Percentiles rank a stretch among this genome's conserved stretches.
These are phyloP conservation scores for Larimichthys crocea DNA, from an alignment of 2,113 vertebrate species.

Conservation along the genomic window DNA sequence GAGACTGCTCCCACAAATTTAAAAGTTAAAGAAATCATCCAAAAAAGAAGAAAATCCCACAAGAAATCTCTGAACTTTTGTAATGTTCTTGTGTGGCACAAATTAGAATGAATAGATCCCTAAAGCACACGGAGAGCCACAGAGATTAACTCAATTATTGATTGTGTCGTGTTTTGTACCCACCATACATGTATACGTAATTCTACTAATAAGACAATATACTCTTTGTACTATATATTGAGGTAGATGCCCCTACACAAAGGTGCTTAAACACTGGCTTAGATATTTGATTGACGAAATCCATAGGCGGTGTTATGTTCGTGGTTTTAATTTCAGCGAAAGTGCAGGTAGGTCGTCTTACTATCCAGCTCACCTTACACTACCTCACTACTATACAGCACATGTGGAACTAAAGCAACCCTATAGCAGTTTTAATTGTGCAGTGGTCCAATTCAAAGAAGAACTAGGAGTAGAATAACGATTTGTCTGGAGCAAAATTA, in stretches of 20 bases:
- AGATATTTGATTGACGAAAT: conserved; percentile 37
- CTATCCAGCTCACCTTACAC: conserved; percentile 27
- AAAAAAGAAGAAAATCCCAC: background rate
- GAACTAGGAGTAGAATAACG: background rate
- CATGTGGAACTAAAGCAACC: background rate
- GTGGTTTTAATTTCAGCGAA: conserved; percentile 35
- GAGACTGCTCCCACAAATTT: background rate
- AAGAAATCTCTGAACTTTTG: too few relatives aligned
- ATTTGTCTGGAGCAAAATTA: background rate
- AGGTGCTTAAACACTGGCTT: background rate
- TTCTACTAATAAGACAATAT: background rate
- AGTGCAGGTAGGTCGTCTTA: conserved; percentile 38
- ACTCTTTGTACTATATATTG: background rate
- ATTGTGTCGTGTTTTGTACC: background rate
- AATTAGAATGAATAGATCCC: background rate
- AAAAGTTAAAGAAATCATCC: background rate
- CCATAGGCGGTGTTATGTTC: conserved; percentile 35
- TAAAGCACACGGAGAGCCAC: background rate
- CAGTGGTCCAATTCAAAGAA: background rate
- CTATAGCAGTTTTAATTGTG: background rate
- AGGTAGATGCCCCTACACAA: background rate
- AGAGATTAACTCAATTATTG: background rate
- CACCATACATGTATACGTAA: background rate
- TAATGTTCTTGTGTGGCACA: background rate
- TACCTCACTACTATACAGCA: background rate